These are phyloP conservation scores for Campylorhamphus procurvoides DNA, from an alignment of 2,113 vertebrate genomes.

Conservation along the genomic window DNA sequence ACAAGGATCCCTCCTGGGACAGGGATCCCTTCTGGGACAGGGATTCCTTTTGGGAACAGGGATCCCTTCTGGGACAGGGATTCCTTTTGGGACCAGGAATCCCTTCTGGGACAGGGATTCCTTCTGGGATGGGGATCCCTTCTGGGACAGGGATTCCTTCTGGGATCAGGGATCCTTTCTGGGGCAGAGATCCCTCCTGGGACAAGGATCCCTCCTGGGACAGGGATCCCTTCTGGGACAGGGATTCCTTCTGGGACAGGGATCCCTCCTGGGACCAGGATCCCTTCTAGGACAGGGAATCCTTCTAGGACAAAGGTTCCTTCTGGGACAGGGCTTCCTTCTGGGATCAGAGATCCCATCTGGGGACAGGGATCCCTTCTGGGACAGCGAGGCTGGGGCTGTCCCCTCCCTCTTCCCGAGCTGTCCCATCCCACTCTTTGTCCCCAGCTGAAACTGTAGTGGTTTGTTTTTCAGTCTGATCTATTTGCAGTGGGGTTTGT, in stretches of 20 bases:
- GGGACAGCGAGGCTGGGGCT: background rate
- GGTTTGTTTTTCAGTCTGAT: constrained; percentile 37
- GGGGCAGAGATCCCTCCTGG: rapidly evolving
- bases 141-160: rapidly evolving
- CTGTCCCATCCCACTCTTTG: background rate
- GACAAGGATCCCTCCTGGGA: rapidly evolving
- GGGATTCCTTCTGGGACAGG: background rate
- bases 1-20: rapidly evolving
- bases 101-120: background rate
- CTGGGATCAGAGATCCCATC: background rate
- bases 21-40: background rate
- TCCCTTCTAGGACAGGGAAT: rapidly evolving
- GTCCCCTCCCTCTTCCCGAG: background rate
- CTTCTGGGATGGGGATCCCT: background rate
- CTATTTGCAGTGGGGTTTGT: constrained; percentile 48
- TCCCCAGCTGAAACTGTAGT: background rate
- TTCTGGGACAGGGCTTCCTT: background rate
- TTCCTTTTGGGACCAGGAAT: background rate
- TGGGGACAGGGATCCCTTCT: background rate
- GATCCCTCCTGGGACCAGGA: rapidly evolving
- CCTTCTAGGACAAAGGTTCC: no score
- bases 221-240: no score
- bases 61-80: background rate
- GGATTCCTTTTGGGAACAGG: background rate
- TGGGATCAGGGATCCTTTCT: no score